A percentile compares a stretch with the other conserved stretches of the same genome.
Conservation (phyloP, 2,888 invertebrate species). For the Resseliella maxima region DNA sequence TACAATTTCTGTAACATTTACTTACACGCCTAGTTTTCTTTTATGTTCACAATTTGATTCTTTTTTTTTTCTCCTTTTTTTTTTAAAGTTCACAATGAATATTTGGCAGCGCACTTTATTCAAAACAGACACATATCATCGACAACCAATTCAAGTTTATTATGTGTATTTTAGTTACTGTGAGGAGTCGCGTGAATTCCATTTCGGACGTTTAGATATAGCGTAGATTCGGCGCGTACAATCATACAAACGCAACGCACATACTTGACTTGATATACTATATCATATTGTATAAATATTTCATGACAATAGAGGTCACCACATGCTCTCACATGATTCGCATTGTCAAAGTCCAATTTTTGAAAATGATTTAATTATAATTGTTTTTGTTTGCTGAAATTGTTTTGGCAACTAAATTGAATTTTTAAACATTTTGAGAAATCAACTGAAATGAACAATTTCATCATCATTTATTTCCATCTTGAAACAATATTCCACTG, state of each 20-base stretch:
- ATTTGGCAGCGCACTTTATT: constrained; percentile 38
- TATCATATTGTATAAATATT: not conserved
- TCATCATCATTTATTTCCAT: too few relatives aligned
- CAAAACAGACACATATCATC: constrained; percentile 32
- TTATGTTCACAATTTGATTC: too few relatives aligned
- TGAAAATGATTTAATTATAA: too few relatives aligned
- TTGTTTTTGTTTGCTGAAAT: too few relatives aligned
- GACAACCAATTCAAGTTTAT: constrained; percentile 37
- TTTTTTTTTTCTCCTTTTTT: not conserved
- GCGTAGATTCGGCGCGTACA: constrained; percentile 53
- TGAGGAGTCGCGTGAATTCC: constrained; percentile 54
- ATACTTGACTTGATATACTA: not conserved
- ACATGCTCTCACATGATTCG: too few relatives aligned
- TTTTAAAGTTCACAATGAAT: too few relatives aligned
- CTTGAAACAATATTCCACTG: too few relatives aligned
- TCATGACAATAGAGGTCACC: not conserved
- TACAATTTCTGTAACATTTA: not conserved
- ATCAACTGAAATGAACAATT: too few relatives aligned
- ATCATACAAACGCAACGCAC: not conserved
- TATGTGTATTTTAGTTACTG: constrained; percentile 40
- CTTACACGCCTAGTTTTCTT: too few relatives aligned
- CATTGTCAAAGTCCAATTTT: too few relatives aligned
- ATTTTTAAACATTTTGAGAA: too few relatives aligned
- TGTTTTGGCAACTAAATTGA: too few relatives aligned
- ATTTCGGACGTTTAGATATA: constrained; percentile 49